Percentiles rank a stretch among this genome's conserved stretches.
Evolutionary conservation across 2,113 vertebrate genomes (phyloP).

Genomic region (Mormyrus iriodes): DNA sequence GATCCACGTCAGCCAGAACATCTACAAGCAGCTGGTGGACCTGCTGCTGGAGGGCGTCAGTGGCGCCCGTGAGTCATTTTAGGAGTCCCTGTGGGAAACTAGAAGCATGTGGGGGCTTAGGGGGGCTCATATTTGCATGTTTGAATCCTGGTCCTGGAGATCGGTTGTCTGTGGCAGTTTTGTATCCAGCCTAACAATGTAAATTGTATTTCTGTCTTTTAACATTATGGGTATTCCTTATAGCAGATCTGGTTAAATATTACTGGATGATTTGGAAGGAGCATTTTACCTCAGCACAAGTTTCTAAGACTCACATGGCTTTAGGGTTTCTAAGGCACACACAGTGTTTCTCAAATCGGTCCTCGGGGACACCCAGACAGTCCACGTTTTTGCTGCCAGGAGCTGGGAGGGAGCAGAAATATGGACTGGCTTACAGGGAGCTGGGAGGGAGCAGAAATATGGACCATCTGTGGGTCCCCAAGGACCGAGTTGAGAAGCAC

Average conservation of each 20-base stretch:
- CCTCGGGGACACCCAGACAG: not conserved
- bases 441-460: not conserved
- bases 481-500: not conserved
- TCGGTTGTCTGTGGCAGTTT: not conserved
- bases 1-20: constrained; percentile 86
- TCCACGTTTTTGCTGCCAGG: too few relatives aligned
- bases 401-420: not conserved
- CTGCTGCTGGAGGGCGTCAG: constrained; percentile 78
- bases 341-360: too few relatives aligned
- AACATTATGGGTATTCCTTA: not conserved
- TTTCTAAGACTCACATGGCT: not conserved
- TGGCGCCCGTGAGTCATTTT: constrained; percentile 67
- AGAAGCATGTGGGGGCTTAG: not conserved
- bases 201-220: not conserved
- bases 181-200: not conserved
- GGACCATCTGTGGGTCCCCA: not conserved
- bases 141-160: not conserved
- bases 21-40: constrained; percentile 88
- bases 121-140: not conserved
- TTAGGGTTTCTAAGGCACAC: not conserved
- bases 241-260: not conserved
- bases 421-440: not conserved
- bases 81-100: not conserved
- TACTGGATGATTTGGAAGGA: not conserved
- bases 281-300: not conserved